phyloP scores from a whole-genome alignment of 2,888 invertebrate genomes.

The Drosophila tanythrix region DNA sequence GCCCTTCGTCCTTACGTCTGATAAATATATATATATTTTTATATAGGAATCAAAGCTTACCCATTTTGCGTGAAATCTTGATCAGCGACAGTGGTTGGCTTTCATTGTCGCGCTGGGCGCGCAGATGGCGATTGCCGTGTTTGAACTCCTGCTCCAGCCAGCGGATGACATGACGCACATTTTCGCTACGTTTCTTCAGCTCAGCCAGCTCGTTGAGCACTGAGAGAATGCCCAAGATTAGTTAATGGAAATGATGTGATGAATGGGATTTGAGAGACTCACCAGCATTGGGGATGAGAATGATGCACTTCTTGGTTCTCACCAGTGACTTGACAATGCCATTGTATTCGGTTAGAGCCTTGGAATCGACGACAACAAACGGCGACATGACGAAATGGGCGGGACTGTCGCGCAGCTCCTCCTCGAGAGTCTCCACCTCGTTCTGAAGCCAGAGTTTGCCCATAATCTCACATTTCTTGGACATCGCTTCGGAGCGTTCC shows the following conservation, averaged over 20 bases:
- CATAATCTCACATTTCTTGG: constrained; percentile 87
- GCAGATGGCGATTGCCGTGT: constrained; percentile 93
- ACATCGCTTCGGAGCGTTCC: constrained; percentile 83
- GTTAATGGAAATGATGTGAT: not conserved
- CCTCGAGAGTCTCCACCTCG: constrained; percentile 94
- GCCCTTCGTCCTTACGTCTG: too few species aligned
- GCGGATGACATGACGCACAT: constrained; percentile 95
- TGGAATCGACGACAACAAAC: constrained; percentile 94
- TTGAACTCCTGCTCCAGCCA: constrained; percentile 96
- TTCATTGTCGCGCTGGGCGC: constrained; percentile 94
- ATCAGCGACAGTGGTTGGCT: constrained; percentile 89
- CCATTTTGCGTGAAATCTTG: constrained; percentile 91
- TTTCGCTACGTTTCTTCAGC: constrained; percentile 92
- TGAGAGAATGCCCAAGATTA: constrained; percentile 84
- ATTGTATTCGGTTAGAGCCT: constrained; percentile 91
- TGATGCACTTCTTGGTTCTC: constrained; percentile 92
- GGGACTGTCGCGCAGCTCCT: constrained; percentile 85
- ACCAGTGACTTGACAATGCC: constrained; percentile 92
- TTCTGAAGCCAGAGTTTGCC: constrained; percentile 95
- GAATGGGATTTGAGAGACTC: constrained; percentile 78
- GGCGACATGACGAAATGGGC: constrained; percentile 88
- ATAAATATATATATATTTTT: too few species aligned
- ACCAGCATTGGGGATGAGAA: constrained; percentile 95
- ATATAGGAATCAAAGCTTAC: too few species aligned
- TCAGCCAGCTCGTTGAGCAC: constrained; percentile 95